phyloP scores from a whole-genome alignment of 1,140 invertebrate species.

The Riptortus pedestris region DNA sequence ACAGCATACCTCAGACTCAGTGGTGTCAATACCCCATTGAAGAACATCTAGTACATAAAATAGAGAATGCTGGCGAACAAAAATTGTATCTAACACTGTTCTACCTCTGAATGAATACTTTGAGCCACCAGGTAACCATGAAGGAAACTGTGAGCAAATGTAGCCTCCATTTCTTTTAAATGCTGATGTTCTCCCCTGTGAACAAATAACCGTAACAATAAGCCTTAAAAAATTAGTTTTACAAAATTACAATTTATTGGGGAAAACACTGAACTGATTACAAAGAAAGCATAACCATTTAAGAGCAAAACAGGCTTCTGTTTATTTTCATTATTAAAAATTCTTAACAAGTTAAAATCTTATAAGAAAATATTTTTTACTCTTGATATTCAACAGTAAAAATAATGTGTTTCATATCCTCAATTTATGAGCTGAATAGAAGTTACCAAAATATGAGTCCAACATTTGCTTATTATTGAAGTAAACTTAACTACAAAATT shows the following conservation, averaged over 20 bases:
- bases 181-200: slow-evolving; percentile 8
- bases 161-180: slow-evolving; percentile 15
- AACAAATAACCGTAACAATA: not conserved
- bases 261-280: not conserved
- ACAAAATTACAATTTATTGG: not conserved
- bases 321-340: not conserved
- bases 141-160: slow-evolving; percentile 17
- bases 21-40: not conserved
- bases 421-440: too few relatives aligned
- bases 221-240: not conserved
- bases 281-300: not conserved
- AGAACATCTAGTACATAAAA: slow-evolving; percentile 23
- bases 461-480: too few relatives aligned
- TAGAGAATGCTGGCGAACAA: not conserved
- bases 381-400: not conserved
- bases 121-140: slow-evolving; percentile 12
- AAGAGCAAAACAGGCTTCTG: not conserved
- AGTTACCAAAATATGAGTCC: too few relatives aligned
- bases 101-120: not conserved
- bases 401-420: too few relatives aligned
- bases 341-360: not conserved
- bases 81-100: slow-evolving; percentile 18
- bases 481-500: too few relatives aligned
- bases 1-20: slow-evolving; percentile 9
- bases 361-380: not conserved